Evolutionary conservation across 2,113 vertebrate species (phyloP).

Genomic region (Girardinichthys multiradiatus): DNA sequence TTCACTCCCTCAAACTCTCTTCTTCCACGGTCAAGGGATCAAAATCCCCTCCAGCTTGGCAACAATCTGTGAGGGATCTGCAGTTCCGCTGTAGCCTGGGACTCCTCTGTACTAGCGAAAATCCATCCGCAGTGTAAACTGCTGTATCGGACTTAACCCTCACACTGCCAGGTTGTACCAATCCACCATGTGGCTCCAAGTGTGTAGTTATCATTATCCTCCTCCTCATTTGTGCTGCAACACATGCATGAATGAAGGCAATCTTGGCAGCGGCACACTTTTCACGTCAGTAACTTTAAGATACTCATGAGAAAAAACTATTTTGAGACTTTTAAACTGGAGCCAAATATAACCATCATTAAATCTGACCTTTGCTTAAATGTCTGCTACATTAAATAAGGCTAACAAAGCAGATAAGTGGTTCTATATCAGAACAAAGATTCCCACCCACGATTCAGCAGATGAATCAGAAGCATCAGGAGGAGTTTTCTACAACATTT

Average conservation of each 20-base stretch:
- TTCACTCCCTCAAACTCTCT: conserved; percentile 37
- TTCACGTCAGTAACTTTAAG: not conserved
- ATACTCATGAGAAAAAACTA: not conserved
- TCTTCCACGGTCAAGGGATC: conserved; percentile 43
- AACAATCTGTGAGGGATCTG: conserved; percentile 76
- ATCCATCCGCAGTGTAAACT: conserved; percentile 83
- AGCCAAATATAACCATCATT: conserved; percentile 1
- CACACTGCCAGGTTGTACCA: conserved; percentile 25
- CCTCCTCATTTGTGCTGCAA: conserved; percentile 63
- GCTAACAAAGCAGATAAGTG: conserved; percentile 1
- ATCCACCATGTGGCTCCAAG: conserved; percentile 39
- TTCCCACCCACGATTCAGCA: not conserved
- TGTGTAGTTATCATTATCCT: conserved; percentile 23
- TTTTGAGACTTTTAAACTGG: not conserved
- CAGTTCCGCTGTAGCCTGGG: conserved; percentile 77
- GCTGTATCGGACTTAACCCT: conserved; percentile 83
- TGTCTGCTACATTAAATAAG: not conserved
- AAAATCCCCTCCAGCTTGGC: conserved; percentile 73
- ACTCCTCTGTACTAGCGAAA: conserved; percentile 76
- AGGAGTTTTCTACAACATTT: not conserved
- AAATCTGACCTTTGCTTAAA: conserved; percentile 13
- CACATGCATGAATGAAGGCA: conserved; percentile 54
- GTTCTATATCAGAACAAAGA: not conserved
- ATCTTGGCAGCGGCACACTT: not conserved
- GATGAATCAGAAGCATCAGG: not conserved